Conservation (phyloP, 2,113 vertebrate genomes). For the Muntiacus muntjak region DNA sequence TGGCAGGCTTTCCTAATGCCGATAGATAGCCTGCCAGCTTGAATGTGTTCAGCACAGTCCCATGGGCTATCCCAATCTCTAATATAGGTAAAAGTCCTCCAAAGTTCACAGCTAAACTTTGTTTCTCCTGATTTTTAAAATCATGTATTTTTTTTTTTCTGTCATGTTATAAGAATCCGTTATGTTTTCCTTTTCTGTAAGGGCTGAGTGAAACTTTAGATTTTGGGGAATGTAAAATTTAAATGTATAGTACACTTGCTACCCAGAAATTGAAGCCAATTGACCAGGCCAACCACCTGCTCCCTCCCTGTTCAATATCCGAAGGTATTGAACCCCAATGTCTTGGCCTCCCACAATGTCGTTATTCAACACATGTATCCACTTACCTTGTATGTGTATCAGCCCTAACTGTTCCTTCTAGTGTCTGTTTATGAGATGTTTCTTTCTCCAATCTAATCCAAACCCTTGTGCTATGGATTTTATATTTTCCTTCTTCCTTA, state of each 20-base stretch:
- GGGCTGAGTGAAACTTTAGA: not conserved
- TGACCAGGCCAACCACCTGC: not conserved
- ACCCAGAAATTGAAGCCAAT: not conserved
- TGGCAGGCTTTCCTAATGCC: not conserved
- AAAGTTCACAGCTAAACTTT: not conserved
- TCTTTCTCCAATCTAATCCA: not conserved
- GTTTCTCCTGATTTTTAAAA: not conserved
- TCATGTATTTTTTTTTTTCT: not conserved
- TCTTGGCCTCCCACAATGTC: not conserved
- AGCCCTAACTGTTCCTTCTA: not conserved
- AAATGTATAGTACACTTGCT: not conserved
- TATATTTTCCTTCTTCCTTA: not conserved
- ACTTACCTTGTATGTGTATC: not conserved
- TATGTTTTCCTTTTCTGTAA: not conserved
- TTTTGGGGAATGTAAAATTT: slow-evolving; percentile 35
- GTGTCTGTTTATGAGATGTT: not conserved
- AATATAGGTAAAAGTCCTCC: not conserved
- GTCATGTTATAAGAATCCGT: not conserved
- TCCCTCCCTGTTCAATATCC: not conserved
- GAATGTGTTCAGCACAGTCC: not conserved
- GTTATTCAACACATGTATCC: not conserved
- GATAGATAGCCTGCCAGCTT: not conserved
- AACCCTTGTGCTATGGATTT: not conserved
- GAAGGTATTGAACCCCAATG: not conserved
- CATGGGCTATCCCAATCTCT: not conserved